Percentiles rank a stretch among this genome's conserved stretches.
Evolutionary conservation across 1,140 invertebrate species (phyloP).

Genomic region (Meloidogyne chitwoodi): DNA sequence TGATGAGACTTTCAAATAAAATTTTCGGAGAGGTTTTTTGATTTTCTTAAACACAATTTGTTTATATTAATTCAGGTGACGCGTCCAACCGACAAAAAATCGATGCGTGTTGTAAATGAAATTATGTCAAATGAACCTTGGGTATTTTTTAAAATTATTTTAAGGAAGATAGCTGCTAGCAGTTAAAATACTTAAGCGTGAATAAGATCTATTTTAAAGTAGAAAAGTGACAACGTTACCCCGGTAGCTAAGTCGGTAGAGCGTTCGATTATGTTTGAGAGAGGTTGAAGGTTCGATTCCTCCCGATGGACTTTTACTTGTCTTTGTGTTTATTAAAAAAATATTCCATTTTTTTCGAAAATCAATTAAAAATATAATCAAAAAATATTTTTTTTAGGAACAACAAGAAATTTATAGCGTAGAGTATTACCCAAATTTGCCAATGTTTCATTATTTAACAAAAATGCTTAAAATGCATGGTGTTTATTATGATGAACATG

Average conservation of each 20-base stretch:
- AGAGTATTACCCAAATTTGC: slow-evolving; percentile 55
- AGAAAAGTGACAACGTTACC: no score
- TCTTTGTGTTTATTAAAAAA: no score
- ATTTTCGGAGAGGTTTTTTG: slow-evolving; percentile 56
- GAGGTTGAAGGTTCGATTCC: no score
- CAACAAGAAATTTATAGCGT: slow-evolving; percentile 44
- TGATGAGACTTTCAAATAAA: slow-evolving; percentile 50
- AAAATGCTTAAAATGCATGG: slow-evolving; percentile 58
- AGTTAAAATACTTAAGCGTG: no score
- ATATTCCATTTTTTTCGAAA: neutral
- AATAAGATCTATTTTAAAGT: no score
- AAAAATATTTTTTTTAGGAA: slow-evolving; percentile 22
- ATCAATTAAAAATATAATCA: neutral
- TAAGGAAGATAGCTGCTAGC: no score
- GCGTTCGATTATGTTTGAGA: no score
- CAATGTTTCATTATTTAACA: slow-evolving; percentile 59
- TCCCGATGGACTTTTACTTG: no score
- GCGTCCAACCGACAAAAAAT: slow-evolving; percentile 31
- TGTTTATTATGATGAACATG: slow-evolving; percentile 56
- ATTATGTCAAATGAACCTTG: slow-evolving; percentile 53
- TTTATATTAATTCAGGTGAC: slow-evolving; percentile 21
- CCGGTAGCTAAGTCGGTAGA: no score
- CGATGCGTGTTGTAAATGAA: slow-evolving; percentile 48
- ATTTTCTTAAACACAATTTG: slow-evolving; percentile 16
- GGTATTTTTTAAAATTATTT: slow-evolving; percentile 9